Percentiles rank a stretch among this genome's conserved stretches.
phyloP scores from a whole-genome alignment of 2,113 vertebrate species.

The Menidia beryllina region DNA sequence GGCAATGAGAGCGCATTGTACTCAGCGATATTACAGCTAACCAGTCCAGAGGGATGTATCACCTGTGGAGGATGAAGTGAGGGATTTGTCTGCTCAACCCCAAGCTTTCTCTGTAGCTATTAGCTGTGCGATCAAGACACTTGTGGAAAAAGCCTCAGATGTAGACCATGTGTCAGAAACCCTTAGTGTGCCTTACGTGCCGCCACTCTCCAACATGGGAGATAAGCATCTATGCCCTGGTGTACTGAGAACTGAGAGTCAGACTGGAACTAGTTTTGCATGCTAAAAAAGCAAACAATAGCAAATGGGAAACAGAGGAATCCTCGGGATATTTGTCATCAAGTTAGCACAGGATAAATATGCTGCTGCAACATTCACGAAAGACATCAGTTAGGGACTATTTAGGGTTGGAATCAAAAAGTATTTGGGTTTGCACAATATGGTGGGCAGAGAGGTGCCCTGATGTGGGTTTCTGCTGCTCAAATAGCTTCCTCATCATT shows the following conservation, averaged over 20 bases:
- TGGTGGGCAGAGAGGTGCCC: conserved; percentile 45
- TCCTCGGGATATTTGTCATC: conserved; percentile 76
- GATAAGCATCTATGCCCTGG: conserved; percentile 63
- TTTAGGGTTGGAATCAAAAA: conserved; percentile 52
- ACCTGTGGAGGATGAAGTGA: conserved; percentile 63
- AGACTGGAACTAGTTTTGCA: conserved; percentile 62
- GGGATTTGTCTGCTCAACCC: conserved; percentile 61
- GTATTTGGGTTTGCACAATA: conserved; percentile 32
- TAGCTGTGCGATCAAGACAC: conserved; percentile 56
- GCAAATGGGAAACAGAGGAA: conserved; percentile 66
- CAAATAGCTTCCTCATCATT: conserved; percentile 51
- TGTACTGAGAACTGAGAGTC: conserved; percentile 17
- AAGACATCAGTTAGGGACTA: conserved; percentile 28
- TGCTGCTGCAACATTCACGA: conserved; percentile 31
- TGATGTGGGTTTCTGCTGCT: conserved; percentile 61
- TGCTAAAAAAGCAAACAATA: conserved; percentile 68
- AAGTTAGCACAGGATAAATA: conserved; percentile 70
- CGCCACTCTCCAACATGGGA: conserved; percentile 51
- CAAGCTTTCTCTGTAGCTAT: conserved; percentile 55
- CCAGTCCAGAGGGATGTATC: conserved; percentile 57
- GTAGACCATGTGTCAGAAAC: conserved; percentile 71
- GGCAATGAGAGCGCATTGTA: conserved; percentile 23
- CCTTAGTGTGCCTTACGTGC: conserved; percentile 58
- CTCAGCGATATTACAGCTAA: conserved; percentile 24
- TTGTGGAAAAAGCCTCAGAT: conserved; percentile 63